phyloP scores from a whole-genome alignment of 2,888 invertebrate genomes.

The Ophraella communa region DNA sequence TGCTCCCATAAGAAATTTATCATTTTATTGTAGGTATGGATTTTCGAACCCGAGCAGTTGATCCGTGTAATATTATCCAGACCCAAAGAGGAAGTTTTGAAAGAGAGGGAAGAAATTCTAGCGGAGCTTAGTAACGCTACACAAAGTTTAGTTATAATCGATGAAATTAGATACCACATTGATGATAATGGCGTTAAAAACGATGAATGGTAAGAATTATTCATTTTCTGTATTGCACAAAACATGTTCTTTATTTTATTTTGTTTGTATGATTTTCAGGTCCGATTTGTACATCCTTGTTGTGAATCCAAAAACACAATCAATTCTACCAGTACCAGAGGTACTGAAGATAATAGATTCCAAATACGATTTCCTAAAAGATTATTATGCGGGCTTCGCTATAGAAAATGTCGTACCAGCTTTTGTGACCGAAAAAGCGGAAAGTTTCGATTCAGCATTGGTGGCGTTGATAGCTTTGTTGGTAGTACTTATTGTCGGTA shows the following conservation, averaged over 20 bases:
- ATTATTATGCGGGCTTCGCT: constrained; percentile 76
- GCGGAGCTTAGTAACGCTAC: constrained; percentile 78
- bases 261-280: no score
- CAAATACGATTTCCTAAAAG: constrained; percentile 84
- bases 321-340: constrained; percentile 78
- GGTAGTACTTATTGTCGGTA: constrained; percentile 84
- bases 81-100: constrained; percentile 77
- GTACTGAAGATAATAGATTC: constrained; percentile 83
- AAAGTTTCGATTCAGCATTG: constrained; percentile 84
- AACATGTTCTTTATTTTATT: no score
- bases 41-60: constrained; percentile 83
- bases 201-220: constrained; percentile 69
- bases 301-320: constrained; percentile 75
- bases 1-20: no score
- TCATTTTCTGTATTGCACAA: background rate
- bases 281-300: constrained; percentile 87
- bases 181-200: constrained; percentile 69
- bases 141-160: constrained; percentile 78
- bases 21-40: constrained; percentile 74
- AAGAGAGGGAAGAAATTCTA: constrained; percentile 74
- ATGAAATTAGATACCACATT: constrained; percentile 77
- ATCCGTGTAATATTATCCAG: constrained; percentile 85
- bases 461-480: constrained; percentile 85
- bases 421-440: constrained; percentile 69
- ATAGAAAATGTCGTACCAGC: constrained; percentile 79